Conservation (phyloP, 1,140 invertebrate species). For the Trichoplusia ni region DNA sequence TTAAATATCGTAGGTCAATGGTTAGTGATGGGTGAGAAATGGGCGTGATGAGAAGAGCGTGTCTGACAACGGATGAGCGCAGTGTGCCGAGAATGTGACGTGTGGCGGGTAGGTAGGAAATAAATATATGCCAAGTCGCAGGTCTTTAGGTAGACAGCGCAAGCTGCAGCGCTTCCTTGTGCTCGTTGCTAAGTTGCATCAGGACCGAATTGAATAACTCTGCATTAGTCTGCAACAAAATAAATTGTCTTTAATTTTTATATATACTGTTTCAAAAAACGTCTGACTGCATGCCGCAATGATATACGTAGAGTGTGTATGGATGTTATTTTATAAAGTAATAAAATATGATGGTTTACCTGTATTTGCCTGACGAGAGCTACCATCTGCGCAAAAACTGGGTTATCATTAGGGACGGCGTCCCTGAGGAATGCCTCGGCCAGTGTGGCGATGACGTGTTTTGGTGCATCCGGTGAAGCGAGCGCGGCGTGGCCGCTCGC, state of each 20-base stretch:
- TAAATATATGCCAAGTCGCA: slow-evolving; percentile 47
- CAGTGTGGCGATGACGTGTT: slow-evolving; percentile 93
- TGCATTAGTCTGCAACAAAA: slow-evolving; percentile 82
- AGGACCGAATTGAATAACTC: slow-evolving; percentile 93
- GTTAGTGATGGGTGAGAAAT: slow-evolving; percentile 30
- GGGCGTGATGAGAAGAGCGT: slow-evolving; percentile 47
- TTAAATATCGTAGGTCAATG: slow-evolving; percentile 36
- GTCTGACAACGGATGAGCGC: slow-evolving; percentile 50
- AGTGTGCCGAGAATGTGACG: slow-evolving; percentile 32
- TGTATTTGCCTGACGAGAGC: slow-evolving; percentile 77
- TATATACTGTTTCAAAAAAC: not conserved
- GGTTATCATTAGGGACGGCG: slow-evolving; percentile 87
- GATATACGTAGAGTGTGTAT: too few relatives aligned
- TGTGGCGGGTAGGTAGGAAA: slow-evolving; percentile 35
- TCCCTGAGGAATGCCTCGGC: slow-evolving; percentile 93
- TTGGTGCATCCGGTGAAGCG: slow-evolving; percentile 93
- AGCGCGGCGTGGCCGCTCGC: slow-evolving; percentile 94
- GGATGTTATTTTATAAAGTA: too few relatives aligned
- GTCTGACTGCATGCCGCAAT: too few relatives aligned
- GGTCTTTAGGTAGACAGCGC: slow-evolving; percentile 79
- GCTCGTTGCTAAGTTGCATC: slow-evolving; percentile 87
- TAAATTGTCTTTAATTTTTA: not conserved
- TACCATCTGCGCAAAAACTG: slow-evolving; percentile 90
- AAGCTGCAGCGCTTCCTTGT: slow-evolving; percentile 90
- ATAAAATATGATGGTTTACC: too few relatives aligned